Evolutionary conservation across 2,113 vertebrate genomes (phyloP), one percentile per base, ranked within the genome.

Genomic region (Acanthisitta chloris): DNA sequence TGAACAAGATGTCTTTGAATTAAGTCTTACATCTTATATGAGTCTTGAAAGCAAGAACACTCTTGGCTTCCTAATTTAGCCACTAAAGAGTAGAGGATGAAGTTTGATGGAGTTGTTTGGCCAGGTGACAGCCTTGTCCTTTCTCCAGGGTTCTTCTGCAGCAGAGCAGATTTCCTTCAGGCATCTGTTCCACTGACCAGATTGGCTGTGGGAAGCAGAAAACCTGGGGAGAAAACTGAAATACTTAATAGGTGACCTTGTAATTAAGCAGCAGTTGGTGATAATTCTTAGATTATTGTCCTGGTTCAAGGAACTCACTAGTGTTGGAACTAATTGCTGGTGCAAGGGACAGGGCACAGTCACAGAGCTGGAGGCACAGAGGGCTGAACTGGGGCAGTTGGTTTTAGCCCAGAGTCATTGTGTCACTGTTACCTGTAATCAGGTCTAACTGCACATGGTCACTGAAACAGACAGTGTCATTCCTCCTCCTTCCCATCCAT

Each of bases 1-100:
- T 86, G 90, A 86, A 97, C 91, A 89, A 94, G 55, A 46, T 94
- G 82, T 96, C 81, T 97, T 96, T 90, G 90, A 97, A 96, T 95
- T 97, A 97, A 89, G 69, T 88, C 72, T 73, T 6, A 4, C 64
- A 86, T 94, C 71, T 87, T 49, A 21, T 85, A 46, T 1, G 3
- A 77, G 80, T 31, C 48, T 92, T 66, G 72, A 55, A 94, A 91
- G 77, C 59, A 91, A 88, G 81, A 93, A 81, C 81, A 83, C 65
- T 67, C 73, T 76, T 76, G 33, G 51, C 40, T 94, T 88, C 65
- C 76, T 95, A 81, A 90, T 88, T 92, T 92, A 96, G 61, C 69
- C 77, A 61, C 66, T 86, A 36, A 84, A 73, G 13, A 85, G 26
- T 26, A 81, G 72, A 85, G 67, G 84, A 76, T 43, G 65, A 48